phyloP scores from a whole-genome alignment of 1,140 invertebrate species.

The Drosophila rufa region DNA sequence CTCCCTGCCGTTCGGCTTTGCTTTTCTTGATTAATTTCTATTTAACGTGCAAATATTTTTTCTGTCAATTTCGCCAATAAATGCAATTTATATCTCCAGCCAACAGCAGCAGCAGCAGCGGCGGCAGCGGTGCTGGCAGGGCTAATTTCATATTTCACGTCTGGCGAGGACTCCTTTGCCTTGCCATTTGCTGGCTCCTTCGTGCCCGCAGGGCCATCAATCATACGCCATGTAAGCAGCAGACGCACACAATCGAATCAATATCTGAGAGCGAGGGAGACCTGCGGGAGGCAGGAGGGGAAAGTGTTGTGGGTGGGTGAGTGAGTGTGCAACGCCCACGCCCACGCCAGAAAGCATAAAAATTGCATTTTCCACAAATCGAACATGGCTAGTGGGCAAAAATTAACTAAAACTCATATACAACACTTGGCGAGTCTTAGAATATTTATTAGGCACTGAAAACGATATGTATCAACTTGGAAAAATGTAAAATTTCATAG shows the following conservation, averaged over 20 bases:
- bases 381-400: constrained; percentile 33
- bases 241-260: constrained; percentile 66
- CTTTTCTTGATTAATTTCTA: constrained; percentile 63
- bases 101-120: constrained; percentile 17
- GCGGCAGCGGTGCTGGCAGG: constrained; percentile 24
- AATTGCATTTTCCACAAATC: constrained; percentile 68
- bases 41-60: constrained; percentile 78
- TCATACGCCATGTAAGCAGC: constrained; percentile 78
- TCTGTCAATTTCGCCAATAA: constrained; percentile 70
- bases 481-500: constrained; percentile 22
- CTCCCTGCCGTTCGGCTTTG: background rate
- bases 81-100: constrained; percentile 62
- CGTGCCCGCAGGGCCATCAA: constrained; percentile 68
- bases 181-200: constrained; percentile 11
- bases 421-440: constrained; percentile 20
- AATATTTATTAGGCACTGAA: constrained; percentile 21
- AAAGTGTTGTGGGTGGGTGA: constrained; percentile 14
- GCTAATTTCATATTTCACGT: constrained; percentile 70
- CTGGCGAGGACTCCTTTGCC: constrained; percentile 16
- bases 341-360: constrained; percentile 34
- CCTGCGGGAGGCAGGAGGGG: constrained; percentile 20
- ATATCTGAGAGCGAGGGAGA: constrained; percentile 32
- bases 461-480: constrained; percentile 12
- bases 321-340: constrained; percentile 50
- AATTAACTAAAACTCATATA: constrained; percentile 53